A percentile compares a stretch with the other conserved stretches of the same genome.
phyloP scores from a whole-genome alignment of 1,140 invertebrate species.

The Drosophila sp. region DNA sequence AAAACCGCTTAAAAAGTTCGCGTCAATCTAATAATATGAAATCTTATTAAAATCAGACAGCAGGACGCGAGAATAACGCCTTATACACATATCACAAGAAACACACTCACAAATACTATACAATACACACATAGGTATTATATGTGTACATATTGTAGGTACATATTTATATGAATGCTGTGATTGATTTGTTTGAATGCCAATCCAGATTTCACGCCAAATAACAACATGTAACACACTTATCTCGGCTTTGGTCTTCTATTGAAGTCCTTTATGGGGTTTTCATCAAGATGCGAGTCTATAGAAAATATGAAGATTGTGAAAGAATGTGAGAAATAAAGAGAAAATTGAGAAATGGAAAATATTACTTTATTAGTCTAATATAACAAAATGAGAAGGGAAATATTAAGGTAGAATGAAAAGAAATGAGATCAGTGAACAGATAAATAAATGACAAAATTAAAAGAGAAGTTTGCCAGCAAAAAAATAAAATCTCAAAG shows the following conservation, averaged over 20 bases:
- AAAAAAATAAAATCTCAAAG: too few species aligned
- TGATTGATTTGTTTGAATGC: slow-evolving; percentile 34
- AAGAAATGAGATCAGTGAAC: too few species aligned
- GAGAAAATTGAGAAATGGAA: too few species aligned
- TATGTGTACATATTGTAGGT: neutral
- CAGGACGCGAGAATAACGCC: slow-evolving; percentile 17
- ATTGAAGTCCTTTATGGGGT: slow-evolving; percentile 11
- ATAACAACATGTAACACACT: slow-evolving; percentile 21
- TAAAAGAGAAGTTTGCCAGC: too few species aligned
- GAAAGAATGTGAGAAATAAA: too few species aligned
- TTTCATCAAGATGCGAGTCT: too few species aligned
- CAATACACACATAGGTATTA: too few species aligned
- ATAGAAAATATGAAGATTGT: too few species aligned
- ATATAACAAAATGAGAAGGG: too few species aligned
- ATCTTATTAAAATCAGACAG: slow-evolving; percentile 50
- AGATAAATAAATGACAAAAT: too few species aligned
- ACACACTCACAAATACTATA: slow-evolving; percentile 2
- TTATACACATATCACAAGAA: neutral
- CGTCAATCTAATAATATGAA: slow-evolving; percentile 52
- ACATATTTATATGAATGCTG: slow-evolving; percentile 1
- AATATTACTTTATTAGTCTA: too few species aligned
- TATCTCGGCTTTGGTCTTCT: slow-evolving; percentile 4
- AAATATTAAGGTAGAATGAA: too few species aligned
- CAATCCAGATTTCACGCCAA: slow-evolving; percentile 27
- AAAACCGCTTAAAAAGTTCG: slow-evolving; percentile 52